Percentiles rank a stretch among this genome's conserved stretches.
Conservation (phyloP, 2,113 vertebrate genomes). For the Nanorana parkeri region DNA sequence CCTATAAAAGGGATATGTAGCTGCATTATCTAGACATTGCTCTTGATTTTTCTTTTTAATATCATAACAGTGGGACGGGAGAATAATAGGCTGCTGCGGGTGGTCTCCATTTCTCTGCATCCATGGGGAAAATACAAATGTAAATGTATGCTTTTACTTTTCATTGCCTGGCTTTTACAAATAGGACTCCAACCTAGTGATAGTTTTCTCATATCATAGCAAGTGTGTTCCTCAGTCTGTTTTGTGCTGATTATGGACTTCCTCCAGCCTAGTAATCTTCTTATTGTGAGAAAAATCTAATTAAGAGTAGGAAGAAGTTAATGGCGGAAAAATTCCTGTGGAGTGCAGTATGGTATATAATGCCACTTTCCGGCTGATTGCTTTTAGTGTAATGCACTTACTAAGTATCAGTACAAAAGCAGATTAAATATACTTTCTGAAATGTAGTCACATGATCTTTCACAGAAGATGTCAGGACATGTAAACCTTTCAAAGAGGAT, state of each 20-base stretch:
- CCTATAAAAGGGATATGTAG: no score
- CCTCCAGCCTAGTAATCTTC: constrained; percentile 6
- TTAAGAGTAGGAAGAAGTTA: constrained; percentile 40
- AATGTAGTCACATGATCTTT: not conserved
- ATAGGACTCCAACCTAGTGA: not conserved
- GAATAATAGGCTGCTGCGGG: not conserved
- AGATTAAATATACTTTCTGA: constrained; percentile 39
- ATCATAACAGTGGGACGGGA: not conserved
- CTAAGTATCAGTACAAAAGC: constrained; percentile 42
- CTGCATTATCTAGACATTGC: no score
- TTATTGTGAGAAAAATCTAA: constrained; percentile 50
- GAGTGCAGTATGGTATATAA: constrained; percentile 10
- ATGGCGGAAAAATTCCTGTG: constrained; percentile 27
- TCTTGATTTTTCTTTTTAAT: not conserved
- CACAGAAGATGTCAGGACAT: not conserved
- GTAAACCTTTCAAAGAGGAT: not conserved
- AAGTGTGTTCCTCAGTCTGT: constrained; percentile 1
- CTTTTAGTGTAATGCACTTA: constrained; percentile 53
- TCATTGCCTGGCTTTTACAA: not conserved
- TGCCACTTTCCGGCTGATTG: constrained; percentile 33
- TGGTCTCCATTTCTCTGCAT: not conserved
- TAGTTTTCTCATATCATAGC: not conserved
- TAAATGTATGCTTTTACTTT: not conserved
- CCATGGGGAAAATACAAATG: not conserved
- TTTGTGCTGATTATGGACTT: constrained; percentile 28